Percentiles rank a stretch among this genome's conserved stretches.
Evolutionary conservation across 2,797 vertebrate genomes (phyloP).

Genomic region (Pteronotus mesoamericanus): DNA sequence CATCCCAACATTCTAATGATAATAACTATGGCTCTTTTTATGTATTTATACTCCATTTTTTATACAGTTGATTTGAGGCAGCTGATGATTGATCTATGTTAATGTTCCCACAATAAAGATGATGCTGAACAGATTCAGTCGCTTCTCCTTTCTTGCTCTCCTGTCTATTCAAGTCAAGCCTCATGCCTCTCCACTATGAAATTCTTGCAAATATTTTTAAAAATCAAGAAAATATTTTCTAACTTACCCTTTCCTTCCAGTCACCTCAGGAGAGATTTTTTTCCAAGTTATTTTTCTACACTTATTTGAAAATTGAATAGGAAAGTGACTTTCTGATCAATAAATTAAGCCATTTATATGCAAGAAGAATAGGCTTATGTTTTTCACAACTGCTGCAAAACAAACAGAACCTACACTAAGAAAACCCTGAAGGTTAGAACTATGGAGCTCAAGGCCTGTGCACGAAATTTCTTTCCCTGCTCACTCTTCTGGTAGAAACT

Average conservation of each 20-base stretch:
- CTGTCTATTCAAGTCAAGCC: not conserved
- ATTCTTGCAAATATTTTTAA: not conserved
- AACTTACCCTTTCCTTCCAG: not conserved
- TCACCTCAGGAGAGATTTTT: not conserved
- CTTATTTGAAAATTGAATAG: not conserved
- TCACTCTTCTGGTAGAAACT: not conserved
- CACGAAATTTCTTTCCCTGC: not conserved
- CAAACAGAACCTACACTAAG: not conserved
- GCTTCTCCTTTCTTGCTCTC: not conserved
- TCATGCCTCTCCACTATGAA: not conserved
- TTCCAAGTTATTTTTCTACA: not conserved
- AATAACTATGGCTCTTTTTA: not conserved
- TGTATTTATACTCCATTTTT: not conserved
- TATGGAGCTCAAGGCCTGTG: rapidly evolving
- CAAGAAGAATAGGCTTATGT: not conserved
- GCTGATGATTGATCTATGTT: no score
- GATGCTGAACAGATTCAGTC: not conserved
- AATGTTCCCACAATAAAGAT: rapidly evolving
- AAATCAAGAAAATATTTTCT: not conserved
- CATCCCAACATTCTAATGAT: not conserved
- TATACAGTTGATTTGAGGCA: not conserved
- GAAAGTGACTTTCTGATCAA: not conserved
- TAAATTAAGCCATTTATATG: not conserved
- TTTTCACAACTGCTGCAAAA: not conserved
- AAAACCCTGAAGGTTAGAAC: not conserved